Conservation (phyloP, 2,113 vertebrate genomes). For the Cryptomyrus ogoouensis region DNA sequence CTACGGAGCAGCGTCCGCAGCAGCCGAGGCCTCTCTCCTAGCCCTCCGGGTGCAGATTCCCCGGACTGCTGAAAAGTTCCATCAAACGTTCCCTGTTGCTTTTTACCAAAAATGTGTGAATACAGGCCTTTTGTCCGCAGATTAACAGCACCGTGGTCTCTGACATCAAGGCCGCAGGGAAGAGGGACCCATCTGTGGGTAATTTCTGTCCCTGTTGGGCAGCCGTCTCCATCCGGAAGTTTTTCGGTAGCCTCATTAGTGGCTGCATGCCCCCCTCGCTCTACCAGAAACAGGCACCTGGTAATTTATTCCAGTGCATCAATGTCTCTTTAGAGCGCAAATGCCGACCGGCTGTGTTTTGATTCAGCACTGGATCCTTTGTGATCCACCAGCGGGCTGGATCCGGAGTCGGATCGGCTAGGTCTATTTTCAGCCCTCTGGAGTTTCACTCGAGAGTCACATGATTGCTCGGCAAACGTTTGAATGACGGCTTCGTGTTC, state of each 20-base stretch:
- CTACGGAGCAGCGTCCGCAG: not conserved
- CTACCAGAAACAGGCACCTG: conserved; percentile 8
- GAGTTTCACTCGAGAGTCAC: not conserved
- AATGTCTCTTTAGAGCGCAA: conserved; percentile 2
- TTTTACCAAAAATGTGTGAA: not conserved
- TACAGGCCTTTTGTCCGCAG: not conserved
- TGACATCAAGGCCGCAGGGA: not conserved
- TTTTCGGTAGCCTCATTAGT: not conserved
- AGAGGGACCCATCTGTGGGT: not conserved
- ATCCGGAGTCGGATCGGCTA: not conserved
- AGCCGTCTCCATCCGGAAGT: not conserved
- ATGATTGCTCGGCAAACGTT: not conserved
- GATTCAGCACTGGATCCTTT: conserved; percentile 9
- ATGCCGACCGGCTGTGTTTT: not conserved
- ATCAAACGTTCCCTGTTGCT: not conserved
- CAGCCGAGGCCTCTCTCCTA: not conserved
- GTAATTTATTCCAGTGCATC: conserved; percentile 16
- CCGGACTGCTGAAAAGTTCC: not conserved
- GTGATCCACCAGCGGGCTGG: not conserved
- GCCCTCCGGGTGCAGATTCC: not conserved
- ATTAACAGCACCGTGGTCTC: not conserved
- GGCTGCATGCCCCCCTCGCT: conserved; percentile 14
- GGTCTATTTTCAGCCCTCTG: not conserved
- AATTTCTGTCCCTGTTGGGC: not conserved
- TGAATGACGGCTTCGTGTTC: not conserved